Conservation (phyloP, 2,797 vertebrate species). For the Sebastes kiyomatsui region DNA sequence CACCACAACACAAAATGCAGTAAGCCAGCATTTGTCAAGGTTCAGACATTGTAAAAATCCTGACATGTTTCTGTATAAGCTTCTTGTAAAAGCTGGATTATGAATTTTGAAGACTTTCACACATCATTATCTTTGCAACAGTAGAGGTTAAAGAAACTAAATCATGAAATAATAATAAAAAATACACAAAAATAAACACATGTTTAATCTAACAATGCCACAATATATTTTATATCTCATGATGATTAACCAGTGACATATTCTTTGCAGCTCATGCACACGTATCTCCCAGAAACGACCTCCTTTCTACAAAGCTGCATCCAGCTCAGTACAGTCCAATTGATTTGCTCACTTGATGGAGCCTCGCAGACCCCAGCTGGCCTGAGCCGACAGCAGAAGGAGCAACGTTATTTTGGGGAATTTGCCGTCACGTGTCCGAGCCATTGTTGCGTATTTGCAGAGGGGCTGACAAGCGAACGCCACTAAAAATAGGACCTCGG, state of each 20-base stretch:
- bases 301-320: not conserved
- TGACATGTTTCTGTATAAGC: not conserved
- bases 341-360: slow-evolving; percentile 2
- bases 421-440: slow-evolving; percentile 9
- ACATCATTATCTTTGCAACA: not conserved
- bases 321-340: not conserved
- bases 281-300: not conserved
- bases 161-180: not conserved
- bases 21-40: not conserved
- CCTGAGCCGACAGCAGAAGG: slow-evolving; percentile 17
- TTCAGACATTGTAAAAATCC: not conserved
- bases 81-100: not conserved
- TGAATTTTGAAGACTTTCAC: not conserved
- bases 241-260: not conserved
- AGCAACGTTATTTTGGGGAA: slow-evolving; percentile 39
- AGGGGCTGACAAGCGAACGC: not conserved
- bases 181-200: not conserved
- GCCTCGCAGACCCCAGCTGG: slow-evolving; percentile 26
- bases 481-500: slow-evolving; percentile 30
- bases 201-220: not conserved
- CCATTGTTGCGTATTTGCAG: slow-evolving; percentile 26
- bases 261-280: not conserved
- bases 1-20: not conserved
- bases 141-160: not conserved
- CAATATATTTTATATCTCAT: not conserved